Evolutionary conservation across 2,888 invertebrate species (phyloP), one percentile per base, ranked within the genome.

Genomic region (Oscheius sp.): DNA sequence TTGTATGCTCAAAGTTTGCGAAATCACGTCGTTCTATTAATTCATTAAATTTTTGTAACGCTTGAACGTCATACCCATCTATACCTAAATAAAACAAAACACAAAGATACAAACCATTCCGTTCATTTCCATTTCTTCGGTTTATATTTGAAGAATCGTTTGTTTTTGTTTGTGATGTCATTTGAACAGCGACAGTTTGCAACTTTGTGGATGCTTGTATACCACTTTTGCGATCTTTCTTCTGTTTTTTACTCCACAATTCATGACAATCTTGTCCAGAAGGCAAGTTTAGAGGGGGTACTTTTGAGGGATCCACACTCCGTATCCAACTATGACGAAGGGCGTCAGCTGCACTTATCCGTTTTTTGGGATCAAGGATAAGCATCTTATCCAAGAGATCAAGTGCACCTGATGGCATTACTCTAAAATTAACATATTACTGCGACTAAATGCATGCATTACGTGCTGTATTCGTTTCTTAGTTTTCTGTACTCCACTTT

Each of bases 261-360:
- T 98, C 98, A 89, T 98, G 97, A 87, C 98, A 98, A 88, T 98
- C 97, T 88, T 98, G 96, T 92, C 47, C 33, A 26, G 20, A 45
- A 20, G 82, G 81, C 24, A 82, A 88, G 94, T 92, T 91, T 85
- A 89, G 88, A 9, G 89, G 88, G 32, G 86, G 83, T 47, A 89
- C 86, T 32, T 71, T 72, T 24, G 93, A 93, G 14, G 94, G 93
- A 86, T 93, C 91, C 54, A 97, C 91, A 87, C 92, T 92, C 88
- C 92, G 92, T 64, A 98, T 89, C 96, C 96, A 98, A 32, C 92
- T 90, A 73, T 93, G 93, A 87, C 92, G 92, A 3, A 98, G 90
- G 2, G 96, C 96, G 84, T 94, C 93, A 73, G 94, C 93, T 1
- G 97, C 95, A 0, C 94, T 93, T 78, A 96, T 94, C 76, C 98